Percentiles rank a stretch among this genome's conserved stretches.
Evolutionary conservation across 1,140 invertebrate genomes (phyloP).

Genomic region (Artemia franciscana): DNA sequence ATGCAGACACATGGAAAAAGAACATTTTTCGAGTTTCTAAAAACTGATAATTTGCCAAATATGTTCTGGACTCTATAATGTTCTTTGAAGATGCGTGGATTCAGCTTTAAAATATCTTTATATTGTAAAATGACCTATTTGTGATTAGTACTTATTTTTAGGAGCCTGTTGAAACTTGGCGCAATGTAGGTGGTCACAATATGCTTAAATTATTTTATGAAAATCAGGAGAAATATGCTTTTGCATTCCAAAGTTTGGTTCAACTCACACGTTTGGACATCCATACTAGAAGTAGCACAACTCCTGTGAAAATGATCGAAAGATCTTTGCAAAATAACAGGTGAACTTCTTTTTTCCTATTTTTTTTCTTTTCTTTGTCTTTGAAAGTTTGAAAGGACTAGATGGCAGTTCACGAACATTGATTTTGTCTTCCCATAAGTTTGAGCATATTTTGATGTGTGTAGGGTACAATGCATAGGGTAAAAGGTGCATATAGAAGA

Average conservation of each 20-base stretch:
- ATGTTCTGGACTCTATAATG: neutral
- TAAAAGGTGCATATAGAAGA: too few relatives aligned
- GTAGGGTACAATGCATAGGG: too few relatives aligned
- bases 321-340: slow-evolving; percentile 57
- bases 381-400: too few relatives aligned
- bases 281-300: slow-evolving; percentile 34
- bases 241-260: slow-evolving; percentile 69
- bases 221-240: slow-evolving; percentile 48
- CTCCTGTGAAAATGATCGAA: slow-evolving; percentile 63
- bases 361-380: neutral
- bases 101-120: neutral
- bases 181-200: slow-evolving; percentile 54
- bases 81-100: neutral
- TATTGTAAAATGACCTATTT: neutral
- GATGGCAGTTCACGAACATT: too few relatives aligned
- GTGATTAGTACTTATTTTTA: slow-evolving; percentile 17
- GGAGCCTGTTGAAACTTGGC: slow-evolving; percentile 63
- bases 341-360: slow-evolving; percentile 13
- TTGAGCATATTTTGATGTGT: neutral
- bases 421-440: neutral
- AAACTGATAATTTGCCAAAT: neutral
- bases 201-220: slow-evolving; percentile 66
- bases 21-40: too few relatives aligned
- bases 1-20: too few relatives aligned
- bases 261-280: slow-evolving; percentile 63